Conservation (phyloP, 2,113 vertebrate genomes). For the Dicaeum eximium region DNA sequence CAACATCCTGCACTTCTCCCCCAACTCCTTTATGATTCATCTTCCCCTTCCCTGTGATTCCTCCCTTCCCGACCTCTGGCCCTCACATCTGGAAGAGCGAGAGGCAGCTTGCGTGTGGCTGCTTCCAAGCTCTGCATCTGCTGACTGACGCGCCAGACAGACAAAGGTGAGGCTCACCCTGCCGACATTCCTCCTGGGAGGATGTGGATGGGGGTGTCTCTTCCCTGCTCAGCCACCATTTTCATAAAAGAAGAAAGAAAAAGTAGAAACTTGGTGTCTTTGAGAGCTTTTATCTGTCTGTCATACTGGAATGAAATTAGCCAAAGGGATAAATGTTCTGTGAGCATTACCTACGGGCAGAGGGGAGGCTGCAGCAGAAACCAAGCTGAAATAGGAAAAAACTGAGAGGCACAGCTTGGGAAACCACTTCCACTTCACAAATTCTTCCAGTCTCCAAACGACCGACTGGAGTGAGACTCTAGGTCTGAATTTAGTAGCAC, state of each 20-base stretch:
- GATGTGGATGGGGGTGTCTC: not conserved
- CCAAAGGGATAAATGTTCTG: conserved; percentile 23
- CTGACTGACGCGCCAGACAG: not conserved
- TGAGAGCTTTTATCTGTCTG: conserved; percentile 30
- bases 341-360: conserved; percentile 8
- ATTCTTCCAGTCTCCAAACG: not conserved
- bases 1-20: conserved; percentile 59
- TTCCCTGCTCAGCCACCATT: not conserved
- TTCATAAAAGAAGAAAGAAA: not conserved
- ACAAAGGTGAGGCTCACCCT: conserved; percentile 47
- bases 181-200: not conserved
- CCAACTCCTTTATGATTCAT: conserved; percentile 61
- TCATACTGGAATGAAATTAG: conserved; percentile 8
- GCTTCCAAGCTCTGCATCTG: not conserved
- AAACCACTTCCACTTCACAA: conserved; percentile 6
- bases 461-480: not conserved
- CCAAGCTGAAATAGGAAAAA: not conserved
- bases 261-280: not conserved
- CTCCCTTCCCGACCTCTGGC: conserved; percentile 57
- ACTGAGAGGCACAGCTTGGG: not conserved
- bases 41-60: conserved; percentile 55
- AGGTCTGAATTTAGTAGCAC: not conserved
- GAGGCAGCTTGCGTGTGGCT: conserved; percentile 38
- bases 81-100: conserved; percentile 56
- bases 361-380: conserved; percentile 5